Percentiles rank a stretch among this genome's conserved stretches.
Conservation (phyloP, 2,888 invertebrate genomes). For the Rhagophthalmus giganteus region DNA sequence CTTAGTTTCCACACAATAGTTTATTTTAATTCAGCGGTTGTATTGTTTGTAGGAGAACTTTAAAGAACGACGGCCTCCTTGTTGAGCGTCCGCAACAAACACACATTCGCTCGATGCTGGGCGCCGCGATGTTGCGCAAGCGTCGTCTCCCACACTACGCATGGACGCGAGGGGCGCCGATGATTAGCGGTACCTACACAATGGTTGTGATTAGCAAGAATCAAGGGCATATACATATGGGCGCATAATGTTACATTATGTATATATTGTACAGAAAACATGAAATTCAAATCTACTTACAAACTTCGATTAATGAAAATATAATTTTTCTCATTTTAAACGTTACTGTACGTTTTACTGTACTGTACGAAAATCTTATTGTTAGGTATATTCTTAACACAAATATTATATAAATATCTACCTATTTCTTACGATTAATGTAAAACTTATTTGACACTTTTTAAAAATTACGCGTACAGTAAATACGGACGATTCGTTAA, state of each 20-base stretch:
- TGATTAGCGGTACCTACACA: conserved; percentile 24
- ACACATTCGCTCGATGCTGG: conserved; percentile 52
- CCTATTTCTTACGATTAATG: too few species aligned
- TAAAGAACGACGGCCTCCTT: conserved; percentile 41
- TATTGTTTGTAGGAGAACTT: conserved; percentile 25
- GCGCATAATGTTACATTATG: not conserved
- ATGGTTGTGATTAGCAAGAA: conserved; percentile 27
- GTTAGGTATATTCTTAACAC: too few species aligned
- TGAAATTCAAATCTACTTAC: conserved; percentile 5
- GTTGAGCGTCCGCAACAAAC: conserved; percentile 44
- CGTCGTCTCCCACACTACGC: conserved; percentile 36
- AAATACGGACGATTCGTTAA: too few species aligned
- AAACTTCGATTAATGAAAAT: too few species aligned
- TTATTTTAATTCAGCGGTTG: conserved; percentile 9
- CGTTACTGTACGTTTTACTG: too few species aligned
- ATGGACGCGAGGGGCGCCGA: conserved; percentile 32
- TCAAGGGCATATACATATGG: conserved; percentile 25
- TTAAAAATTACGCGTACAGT: too few species aligned
- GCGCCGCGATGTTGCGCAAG: conserved; percentile 40
- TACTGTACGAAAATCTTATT: too few species aligned
- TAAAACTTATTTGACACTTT: too few species aligned
- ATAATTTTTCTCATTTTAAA: too few species aligned
- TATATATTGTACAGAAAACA: not conserved
- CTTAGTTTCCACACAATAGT: conserved; percentile 14
- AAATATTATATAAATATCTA: too few species aligned